A percentile compares a stretch with the other conserved stretches of the same genome.
These are phyloP conservation scores for Sinocyclocheilus anshuiensis DNA, from an alignment of 2,113 vertebrate genomes.

Conservation along the genomic window DNA sequence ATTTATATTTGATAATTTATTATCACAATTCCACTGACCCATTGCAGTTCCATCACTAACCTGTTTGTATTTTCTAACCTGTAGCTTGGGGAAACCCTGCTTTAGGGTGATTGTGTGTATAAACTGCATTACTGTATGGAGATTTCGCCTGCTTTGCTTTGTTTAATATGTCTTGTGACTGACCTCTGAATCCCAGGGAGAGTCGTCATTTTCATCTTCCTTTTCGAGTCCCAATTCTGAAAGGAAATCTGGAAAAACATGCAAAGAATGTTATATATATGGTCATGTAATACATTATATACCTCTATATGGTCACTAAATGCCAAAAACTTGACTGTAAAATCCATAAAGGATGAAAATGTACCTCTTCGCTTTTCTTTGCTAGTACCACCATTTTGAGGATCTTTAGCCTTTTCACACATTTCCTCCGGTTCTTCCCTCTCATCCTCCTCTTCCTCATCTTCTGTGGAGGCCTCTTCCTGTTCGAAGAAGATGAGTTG, in stretches of 20 bases:
- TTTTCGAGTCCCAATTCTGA: slow-evolving; percentile 76
- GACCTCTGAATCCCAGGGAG: slow-evolving; percentile 91
- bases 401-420: slow-evolving; percentile 28
- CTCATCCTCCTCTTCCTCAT: slow-evolving; percentile 24
- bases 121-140: too few species aligned
- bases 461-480: slow-evolving; percentile 22
- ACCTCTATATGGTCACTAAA: not conserved
- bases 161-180: not conserved
- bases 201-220: slow-evolving; percentile 76
- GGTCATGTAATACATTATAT: not conserved
- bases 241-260: slow-evolving; percentile 72
- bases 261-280: not conserved
- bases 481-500: not conserved
- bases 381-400: slow-evolving; percentile 46
- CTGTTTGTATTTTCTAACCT: too few species aligned
- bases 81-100: too few species aligned
- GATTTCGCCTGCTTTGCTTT: not conserved
- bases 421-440: slow-evolving; percentile 59
- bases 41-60: too few species aligned
- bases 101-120: too few species aligned
- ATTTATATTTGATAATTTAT: not conserved
- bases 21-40: too few species aligned
- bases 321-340: not conserved
- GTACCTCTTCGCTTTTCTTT: slow-evolving; percentile 72
- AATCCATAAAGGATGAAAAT: not conserved